phyloP scores from a whole-genome alignment of 2,888 invertebrate genomes.

The Anticlea derivata region DNA sequence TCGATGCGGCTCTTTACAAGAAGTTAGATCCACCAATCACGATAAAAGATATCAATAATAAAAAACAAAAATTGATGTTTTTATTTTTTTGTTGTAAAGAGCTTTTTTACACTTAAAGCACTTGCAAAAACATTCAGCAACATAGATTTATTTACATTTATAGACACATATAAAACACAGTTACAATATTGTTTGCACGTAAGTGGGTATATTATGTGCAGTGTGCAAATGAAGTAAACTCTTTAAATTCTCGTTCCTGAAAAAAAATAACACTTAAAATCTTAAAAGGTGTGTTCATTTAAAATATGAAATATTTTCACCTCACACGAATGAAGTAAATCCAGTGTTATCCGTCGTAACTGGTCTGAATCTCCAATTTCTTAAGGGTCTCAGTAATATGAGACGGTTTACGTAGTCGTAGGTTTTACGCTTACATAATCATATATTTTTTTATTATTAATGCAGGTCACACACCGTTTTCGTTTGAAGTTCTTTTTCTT shows the following conservation, averaged over 20 bases:
- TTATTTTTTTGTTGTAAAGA: constrained; percentile 52
- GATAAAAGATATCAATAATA: not conserved
- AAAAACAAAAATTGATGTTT: constrained; percentile 3
- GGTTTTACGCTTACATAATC: no score
- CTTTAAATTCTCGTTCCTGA: constrained; percentile 17
- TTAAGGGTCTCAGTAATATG: constrained; percentile 32
- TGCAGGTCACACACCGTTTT: not conserved
- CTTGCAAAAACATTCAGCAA: constrained; percentile 72
- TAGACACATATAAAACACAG: constrained; percentile 29
- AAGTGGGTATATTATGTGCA: constrained; percentile 32
- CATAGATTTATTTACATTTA: constrained; percentile 57
- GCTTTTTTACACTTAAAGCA: constrained; percentile 73
- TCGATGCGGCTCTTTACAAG: constrained; percentile 60
- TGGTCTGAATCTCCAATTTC: constrained; percentile 48
- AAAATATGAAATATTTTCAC: constrained; percentile 23
- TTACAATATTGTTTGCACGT: constrained; percentile 47
- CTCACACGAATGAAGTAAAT: constrained; percentile 41
- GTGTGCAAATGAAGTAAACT: no score
- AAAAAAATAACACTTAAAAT: constrained; percentile 13
- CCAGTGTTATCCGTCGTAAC: constrained; percentile 44
- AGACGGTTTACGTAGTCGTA: constrained; percentile 5
- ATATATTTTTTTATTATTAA: no score
- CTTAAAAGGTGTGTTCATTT: not conserved
- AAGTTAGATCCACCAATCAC: constrained; percentile 1
- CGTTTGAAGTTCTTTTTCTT: no score